These are phyloP conservation scores for Heliornis fulica DNA, from an alignment of 2,113 vertebrate genomes.

Conservation along the genomic window DNA sequence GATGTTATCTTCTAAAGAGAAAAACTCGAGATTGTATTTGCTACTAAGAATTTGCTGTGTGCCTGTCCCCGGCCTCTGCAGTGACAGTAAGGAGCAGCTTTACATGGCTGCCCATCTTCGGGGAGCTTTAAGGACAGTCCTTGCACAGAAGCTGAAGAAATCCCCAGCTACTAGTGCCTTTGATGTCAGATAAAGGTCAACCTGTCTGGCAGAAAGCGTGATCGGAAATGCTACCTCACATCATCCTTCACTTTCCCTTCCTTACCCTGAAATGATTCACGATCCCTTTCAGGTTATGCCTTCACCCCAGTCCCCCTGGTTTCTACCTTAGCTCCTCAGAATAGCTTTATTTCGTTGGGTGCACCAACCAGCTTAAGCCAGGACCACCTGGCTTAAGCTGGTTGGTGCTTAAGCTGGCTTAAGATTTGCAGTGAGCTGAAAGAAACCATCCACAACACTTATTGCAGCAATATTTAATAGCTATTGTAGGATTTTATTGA, in stretches of 20 bases:
- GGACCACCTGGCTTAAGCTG: too few species aligned
- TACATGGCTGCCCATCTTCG: fast-evolving
- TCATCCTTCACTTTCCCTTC: constrained; percentile 41
- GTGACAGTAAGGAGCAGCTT: not conserved
- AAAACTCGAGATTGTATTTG: not conserved
- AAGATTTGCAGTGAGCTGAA: not conserved
- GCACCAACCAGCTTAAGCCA: not conserved
- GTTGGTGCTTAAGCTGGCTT: too few species aligned
- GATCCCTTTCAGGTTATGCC: not conserved
- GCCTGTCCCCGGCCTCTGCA: not conserved
- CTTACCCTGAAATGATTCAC: not conserved
- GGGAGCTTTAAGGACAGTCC: not conserved
- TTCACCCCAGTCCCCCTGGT: not conserved
- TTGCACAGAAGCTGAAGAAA: constrained; percentile 23
- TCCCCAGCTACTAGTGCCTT: constrained; percentile 26
- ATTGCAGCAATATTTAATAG: not conserved
- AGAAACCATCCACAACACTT: not conserved
- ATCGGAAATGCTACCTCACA: not conserved
- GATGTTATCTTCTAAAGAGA: constrained; percentile 43
- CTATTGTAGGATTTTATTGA: not conserved
- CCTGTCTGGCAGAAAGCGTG: constrained; percentile 24
- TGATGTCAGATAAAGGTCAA: constrained; percentile 55
- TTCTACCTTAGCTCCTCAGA: not conserved
- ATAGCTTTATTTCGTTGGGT: not conserved
- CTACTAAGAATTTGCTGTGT: constrained; percentile 13